Base-by-base conservation (phyloP, 2,113 vertebrate species). In the Paramisgurnus dabryanus region DNA sequence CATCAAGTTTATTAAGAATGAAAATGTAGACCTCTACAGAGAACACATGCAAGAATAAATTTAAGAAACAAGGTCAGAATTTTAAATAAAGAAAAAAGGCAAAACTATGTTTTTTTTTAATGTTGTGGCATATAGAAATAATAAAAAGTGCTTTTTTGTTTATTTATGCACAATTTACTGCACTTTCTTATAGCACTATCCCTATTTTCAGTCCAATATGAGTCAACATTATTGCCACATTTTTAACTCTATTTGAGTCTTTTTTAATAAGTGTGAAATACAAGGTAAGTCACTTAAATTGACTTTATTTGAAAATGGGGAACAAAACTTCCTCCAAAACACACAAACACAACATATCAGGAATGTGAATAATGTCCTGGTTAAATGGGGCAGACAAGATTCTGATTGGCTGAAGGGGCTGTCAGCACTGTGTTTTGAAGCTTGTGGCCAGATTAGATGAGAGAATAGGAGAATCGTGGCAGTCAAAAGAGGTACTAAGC, bases 371-470 rank as follows among this genome's bases (percentile, higher is more conserved):
- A 45, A 27, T 79, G 70, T 39, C 47, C 22, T 76, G 22, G 45
- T 13, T 15, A 66, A 45, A 73, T 22, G 43, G 65, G 80, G 65
- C 22, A 57, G 65, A 64, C 71, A 61, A 49, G 12, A 58, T 27
- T 12, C 72, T 80, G 77, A 85, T 85, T 82, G 84, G 84, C 43
- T 73, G 18, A 80, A 22, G 64, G 34, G 34, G 67, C 72, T 79
- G 81, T 85, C 80, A 82, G 61, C 80, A 76, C 45, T 17, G 45
- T 40, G 80, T 63, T 57, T 83, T 67, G 60, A 67, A 76, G 67
- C 68, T 73, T 69, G 58, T 57, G 69, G 41, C 61, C 64, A 39
- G 61, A 53, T 76, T 84, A 39, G 50, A 82, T 82, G 43, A 80
- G 67, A 77, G 57, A 85, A 65, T 7, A 5, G 49, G 58, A 66